Evolutionary conservation across 1,140 invertebrate species (phyloP).

Genomic region (Drosophila sucinea): DNA sequence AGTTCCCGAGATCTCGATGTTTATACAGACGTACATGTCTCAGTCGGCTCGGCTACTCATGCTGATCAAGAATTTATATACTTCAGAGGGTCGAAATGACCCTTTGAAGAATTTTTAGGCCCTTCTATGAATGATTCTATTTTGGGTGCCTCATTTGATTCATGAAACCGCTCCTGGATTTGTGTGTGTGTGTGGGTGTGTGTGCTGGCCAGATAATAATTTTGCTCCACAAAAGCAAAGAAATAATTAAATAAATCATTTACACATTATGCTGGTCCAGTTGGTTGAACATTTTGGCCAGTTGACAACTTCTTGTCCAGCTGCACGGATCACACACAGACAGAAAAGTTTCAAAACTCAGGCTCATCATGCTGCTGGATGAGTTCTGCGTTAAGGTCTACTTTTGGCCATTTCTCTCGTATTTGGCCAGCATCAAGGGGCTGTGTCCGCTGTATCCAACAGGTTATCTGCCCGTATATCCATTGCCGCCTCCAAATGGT

Average conservation of each 20-base stretch:
- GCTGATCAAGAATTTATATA: no score
- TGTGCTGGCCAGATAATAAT: constrained; percentile 40
- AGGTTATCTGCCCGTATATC: constrained; percentile 75
- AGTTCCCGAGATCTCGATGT: no score
- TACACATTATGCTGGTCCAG: constrained; percentile 39
- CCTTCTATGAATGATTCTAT: not conserved
- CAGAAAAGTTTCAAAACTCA: no score
- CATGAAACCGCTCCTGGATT: constrained; percentile 40
- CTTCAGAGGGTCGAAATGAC: no score
- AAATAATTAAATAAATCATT: constrained; percentile 66
- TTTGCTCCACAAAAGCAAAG: constrained; percentile 37
- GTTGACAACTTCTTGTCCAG: constrained; percentile 52
- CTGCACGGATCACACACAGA: constrained; percentile 29
- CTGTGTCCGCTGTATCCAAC: constrained; percentile 71
- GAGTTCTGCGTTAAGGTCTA: constrained; percentile 79
- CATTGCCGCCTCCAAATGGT: constrained; percentile 41
- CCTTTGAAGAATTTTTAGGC: no score
- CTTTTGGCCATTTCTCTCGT: constrained; percentile 78
- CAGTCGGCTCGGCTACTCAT: no score
- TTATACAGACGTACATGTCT: no score
- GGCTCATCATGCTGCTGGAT: constrained; percentile 60
- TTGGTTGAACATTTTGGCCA: constrained; percentile 49
- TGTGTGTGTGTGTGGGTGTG: not conserved
- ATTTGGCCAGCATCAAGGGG: constrained; percentile 77
- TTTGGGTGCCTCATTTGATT: not conserved